phyloP scores from a whole-genome alignment of 2,113 vertebrate genomes.

The Rafetus swinhoei region DNA sequence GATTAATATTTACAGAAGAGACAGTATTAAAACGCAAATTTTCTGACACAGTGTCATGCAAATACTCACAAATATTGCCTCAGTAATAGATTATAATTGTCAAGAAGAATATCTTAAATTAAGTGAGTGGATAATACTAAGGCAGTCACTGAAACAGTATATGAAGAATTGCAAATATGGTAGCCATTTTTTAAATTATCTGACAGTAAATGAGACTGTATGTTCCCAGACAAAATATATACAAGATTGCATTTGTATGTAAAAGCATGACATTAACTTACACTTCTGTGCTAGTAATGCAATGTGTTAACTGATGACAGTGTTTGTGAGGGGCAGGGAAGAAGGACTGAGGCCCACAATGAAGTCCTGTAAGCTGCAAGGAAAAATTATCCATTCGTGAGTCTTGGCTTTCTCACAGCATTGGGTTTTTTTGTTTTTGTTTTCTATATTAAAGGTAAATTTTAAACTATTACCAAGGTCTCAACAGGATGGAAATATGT shows the following conservation, averaged over 20 bases:
- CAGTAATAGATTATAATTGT: neutral
- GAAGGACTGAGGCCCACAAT: neutral
- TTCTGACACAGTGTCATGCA: neutral
- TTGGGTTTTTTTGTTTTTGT: neutral
- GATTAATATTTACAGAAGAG: neutral
- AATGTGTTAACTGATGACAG: neutral
- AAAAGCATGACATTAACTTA: neutral
- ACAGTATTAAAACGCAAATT: neutral
- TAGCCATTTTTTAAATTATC: neutral
- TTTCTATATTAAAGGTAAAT: neutral
- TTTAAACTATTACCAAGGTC: neutral
- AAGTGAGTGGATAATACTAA: neutral
- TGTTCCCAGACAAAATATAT: neutral
- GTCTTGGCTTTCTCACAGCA: neutral
- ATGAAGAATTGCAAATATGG: neutral
- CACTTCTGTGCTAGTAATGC: neutral
- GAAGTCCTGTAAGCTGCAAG: neutral
- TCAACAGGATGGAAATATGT: neutral
- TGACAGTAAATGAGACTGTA: neutral
- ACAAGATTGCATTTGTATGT: neutral
- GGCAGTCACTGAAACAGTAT: neutral
- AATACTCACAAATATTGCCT: neutral
- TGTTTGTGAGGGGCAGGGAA: too few species aligned
- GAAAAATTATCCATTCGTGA: neutral
- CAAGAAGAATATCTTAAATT: neutral